Evolutionary conservation across 30 jellyfish, hydroid and myxozoan genomes (phyloP), one percentile per base, ranked within the genome.

Genomic region (Aurelia coerulea): DNA sequence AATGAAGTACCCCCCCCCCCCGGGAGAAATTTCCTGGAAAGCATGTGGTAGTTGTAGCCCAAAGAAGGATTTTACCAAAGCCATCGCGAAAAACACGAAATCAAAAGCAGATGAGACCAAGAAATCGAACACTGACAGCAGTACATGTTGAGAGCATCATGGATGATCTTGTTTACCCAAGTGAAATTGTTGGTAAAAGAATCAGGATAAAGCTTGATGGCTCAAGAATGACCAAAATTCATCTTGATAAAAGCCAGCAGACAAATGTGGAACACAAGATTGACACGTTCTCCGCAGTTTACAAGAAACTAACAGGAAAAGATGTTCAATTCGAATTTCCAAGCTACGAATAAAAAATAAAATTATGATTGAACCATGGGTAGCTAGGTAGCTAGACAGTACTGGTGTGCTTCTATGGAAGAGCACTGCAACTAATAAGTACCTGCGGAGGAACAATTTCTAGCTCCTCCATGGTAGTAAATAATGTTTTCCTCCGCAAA

Each of bases 231-330:
- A 71, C 93, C 14, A 93, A 90, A 88, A 91, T 93, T 31, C 97
- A 85, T 66, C 84, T 92, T 50, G 98, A 92, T 69, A 92, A 92
- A 68, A 86, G 88, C 85, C 98, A 92, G 83, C 96, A 92, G 79
- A 92, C 98, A 10, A 92, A 86, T 62, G 96, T 92, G 15, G 98
- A 92, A 74, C 98, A 92, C 79, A 92, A 92, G 97, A 77, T 93
- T 73, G 98, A 93, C 79, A 93, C 98, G 46, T 93, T 93, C 83
- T 78, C 98, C n/a, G 95, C 96, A 33, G 98, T 93, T 15, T 93
- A 93, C 97, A 93, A 93, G 94, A 93, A 88, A 75, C 70, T 93
- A 87, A 93, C 98, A 69, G 98, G 98, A 66, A 93, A 93, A 93
- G 98, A 93, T 85, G 96, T 87, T 59, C 90, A 60, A 17, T 87